These are phyloP conservation scores for Odontamblyopus rebecca DNA, from an alignment of 2,797 vertebrate genomes.

Conservation along the genomic window DNA sequence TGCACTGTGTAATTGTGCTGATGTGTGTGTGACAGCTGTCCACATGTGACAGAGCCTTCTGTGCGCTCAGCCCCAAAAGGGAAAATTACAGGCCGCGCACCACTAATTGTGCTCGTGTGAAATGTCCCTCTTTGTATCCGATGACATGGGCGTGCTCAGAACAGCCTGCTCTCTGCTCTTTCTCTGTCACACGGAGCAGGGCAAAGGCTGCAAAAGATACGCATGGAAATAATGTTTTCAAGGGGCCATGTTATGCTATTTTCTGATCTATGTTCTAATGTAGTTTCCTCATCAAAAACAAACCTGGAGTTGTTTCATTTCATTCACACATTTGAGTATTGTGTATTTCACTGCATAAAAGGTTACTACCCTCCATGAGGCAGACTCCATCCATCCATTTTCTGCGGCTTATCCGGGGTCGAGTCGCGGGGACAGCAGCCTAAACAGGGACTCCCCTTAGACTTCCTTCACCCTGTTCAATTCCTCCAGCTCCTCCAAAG, in stretches of 20 bases:
- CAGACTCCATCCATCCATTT: too few species aligned
- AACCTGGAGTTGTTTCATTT: too few species aligned
- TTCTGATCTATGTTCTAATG: too few species aligned
- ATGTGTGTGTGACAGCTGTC: slow-evolving; percentile 22
- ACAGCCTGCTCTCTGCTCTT: neutral
- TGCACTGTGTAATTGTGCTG: slow-evolving; percentile 7
- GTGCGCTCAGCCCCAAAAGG: neutral
- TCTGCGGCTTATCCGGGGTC: too few species aligned
- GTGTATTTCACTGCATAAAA: too few species aligned
- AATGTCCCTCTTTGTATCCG: slow-evolving; percentile 12
- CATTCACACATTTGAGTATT: too few species aligned
- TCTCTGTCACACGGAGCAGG: neutral
- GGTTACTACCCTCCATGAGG: too few species aligned
- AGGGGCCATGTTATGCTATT: neutral
- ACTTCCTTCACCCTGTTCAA: too few species aligned
- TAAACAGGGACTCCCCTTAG: too few species aligned
- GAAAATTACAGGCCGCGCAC: slow-evolving; percentile 6
- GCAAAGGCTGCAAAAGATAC: neutral
- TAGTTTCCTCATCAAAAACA: too few species aligned
- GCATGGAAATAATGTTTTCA: neutral
- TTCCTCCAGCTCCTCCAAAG: too few species aligned
- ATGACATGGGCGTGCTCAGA: neutral
- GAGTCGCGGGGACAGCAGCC: too few species aligned
- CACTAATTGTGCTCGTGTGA: slow-evolving; percentile 3
- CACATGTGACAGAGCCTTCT: slow-evolving; percentile 1